Base-by-base conservation (phyloP, 92 coral and sea anemone genomes). In the Siderastrea radians region DNA sequence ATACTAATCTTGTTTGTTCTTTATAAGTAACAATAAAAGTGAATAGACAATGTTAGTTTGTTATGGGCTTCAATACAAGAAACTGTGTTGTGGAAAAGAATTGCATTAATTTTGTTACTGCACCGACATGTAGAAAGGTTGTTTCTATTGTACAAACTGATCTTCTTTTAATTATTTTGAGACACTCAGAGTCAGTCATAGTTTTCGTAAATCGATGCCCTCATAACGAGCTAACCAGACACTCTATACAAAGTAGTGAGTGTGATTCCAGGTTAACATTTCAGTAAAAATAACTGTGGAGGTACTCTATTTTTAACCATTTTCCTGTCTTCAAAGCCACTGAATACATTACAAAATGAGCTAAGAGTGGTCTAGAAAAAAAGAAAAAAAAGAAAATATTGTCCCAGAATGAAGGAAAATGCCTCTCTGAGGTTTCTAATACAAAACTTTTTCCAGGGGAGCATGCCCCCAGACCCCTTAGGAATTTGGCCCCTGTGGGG, bases 71-170 rank as follows among this genome's bases (percentile, higher is more conserved):
- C 0, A 26, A 26, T 26, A 26, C 62, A 45, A 79, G 74, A 80
- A 80, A 80, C 66, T 61, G 66, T 13, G 75, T 78, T 81, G 86
- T 68, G 86, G 86, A 64, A 63, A 81, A 81, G 86, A 81, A 77
- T 67, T 81, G 68, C 19, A 67, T 81, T 77, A 81, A 81, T 67
- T 5, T 65, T 49, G 64, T 81, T 81, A 77, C 49, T 49, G 38
- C 0, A 0, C 38, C 0, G 38, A 26, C 38, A 0, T 26, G 38
- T 26, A 26, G 38, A 26, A 26, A 26, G 38, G 38, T 26, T 26
- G 38, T 26, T 26, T 26, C 38, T 26, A 26, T 26, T 26, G 38
- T 0, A 26, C 38, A 26, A 26, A 26, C 38, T 26, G 38, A 26
- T 26, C 38, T 26, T 26, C 38, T 26, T 26, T 26, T 26, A 26